phyloP scores from a whole-genome alignment of 2,113 vertebrate genomes.

The Eudorcas thomsonii region DNA sequence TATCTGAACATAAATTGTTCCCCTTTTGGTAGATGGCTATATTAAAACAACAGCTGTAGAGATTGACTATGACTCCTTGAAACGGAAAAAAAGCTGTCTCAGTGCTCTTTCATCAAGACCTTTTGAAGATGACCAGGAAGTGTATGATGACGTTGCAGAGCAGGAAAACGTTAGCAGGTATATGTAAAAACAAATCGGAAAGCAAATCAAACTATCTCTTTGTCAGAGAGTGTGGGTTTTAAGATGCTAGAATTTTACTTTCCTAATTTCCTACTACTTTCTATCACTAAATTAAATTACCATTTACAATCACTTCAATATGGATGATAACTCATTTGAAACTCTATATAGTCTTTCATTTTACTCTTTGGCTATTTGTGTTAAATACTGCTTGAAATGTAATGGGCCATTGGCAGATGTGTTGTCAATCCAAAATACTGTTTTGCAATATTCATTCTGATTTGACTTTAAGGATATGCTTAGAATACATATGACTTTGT shows the following conservation, averaged over 20 bases:
- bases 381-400: not conserved
- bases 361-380: not conserved
- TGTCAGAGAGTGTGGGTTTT: not conserved
- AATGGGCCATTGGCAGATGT: not conserved
- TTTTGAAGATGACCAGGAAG: conserved; percentile 82
- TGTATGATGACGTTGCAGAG: conserved; percentile 90
- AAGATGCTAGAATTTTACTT: not conserved
- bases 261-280: not conserved
- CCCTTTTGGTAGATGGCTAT: conserved; percentile 88
- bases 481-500: not conserved
- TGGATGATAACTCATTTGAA: not conserved
- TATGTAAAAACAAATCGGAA: not conserved
- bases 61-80: conserved; percentile 91
- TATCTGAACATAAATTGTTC: not conserved
- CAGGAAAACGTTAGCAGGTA: conserved; percentile 83
- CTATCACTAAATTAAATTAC: not conserved
- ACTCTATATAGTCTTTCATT: not conserved
- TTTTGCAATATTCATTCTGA: not conserved
- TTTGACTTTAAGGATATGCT: not conserved
- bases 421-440: not conserved
- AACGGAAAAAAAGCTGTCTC: conserved; percentile 76
- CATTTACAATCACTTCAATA: not conserved
- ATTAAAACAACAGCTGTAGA: conserved; percentile 91
- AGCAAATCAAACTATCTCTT: not conserved
- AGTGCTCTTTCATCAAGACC: conserved; percentile 26